Evolutionary conservation across 2,888 invertebrate genomes (phyloP), one percentile per base, ranked within the genome.

Genomic region (Serrognathus titanus): DNA sequence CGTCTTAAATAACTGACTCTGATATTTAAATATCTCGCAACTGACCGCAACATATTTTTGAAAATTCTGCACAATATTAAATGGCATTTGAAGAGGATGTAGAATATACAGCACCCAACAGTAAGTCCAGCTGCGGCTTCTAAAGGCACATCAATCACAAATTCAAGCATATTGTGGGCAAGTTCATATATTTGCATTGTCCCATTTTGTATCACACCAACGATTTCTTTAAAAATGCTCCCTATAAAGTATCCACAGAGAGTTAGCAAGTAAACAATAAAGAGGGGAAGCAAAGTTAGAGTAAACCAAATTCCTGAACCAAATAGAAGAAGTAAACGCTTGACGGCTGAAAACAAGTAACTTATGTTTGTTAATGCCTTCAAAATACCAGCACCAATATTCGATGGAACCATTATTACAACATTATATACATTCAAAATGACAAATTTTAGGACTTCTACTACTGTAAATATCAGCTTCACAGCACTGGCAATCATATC

Each of bases 251-350:
- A 65, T 1, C 58, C 55, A n/a, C 36, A 48, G 40, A 63, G 53
- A 20, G 61, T 57, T 38, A 58, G 57, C n/a, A 59, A 58, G 57
- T 66, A 62, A 24, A 67, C 46, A 11, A 69, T 48, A 36, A 66
- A 59, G 43, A 68, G 58, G 54, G 73, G 73, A 46, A 73, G 55
- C 37, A 69, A 56, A 24, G 70, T 71, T 45, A 72, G 45, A 16
- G 63, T 55, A 62, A 73, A 72, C 73, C 72, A 74, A 31, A 71
- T 65, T 48, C 72, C 71, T 4, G 69, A 65, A 10, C 74, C 74
- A 59, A 71, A 66, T 31, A 73, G 53, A 43, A 72, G 56, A 11
- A 69, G 46, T 5, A 69, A 37, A 37, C 69, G 62, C 60, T 71
- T 73, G 5, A 67, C 38, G 31, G 66, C 54, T 8, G 62, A 49